A percentile compares a stretch with the other conserved stretches of the same genome.
Conservation (phyloP, 2,113 vertebrate genomes). For the Hassar affinis region DNA sequence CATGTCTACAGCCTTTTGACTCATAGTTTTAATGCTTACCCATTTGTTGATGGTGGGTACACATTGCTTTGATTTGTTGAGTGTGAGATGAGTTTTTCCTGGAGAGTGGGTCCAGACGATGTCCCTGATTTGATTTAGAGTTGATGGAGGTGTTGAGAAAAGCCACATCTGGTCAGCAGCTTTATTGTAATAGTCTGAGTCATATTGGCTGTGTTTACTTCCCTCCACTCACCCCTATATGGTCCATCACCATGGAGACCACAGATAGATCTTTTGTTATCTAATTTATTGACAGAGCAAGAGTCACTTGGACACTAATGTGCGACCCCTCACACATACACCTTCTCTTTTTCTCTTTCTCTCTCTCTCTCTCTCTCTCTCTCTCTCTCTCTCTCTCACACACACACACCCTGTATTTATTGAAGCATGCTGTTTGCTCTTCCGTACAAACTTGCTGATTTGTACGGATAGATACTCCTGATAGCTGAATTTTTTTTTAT, state of each 20-base stretch:
- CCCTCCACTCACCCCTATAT: constrained; percentile 8
- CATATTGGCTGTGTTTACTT: constrained; percentile 30
- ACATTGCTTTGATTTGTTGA: constrained; percentile 22
- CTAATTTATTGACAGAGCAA: constrained; percentile 35
- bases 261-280: constrained; percentile 30
- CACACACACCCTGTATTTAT: background rate
- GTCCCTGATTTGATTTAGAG: constrained; percentile 43
- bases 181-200: constrained; percentile 1
- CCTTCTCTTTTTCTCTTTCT: background rate
- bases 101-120: constrained; percentile 3
- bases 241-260: constrained; percentile 29
- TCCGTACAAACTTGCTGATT: background rate
- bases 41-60: background rate
- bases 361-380: background rate
- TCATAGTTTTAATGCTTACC: background rate
- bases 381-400: background rate
- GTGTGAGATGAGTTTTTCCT: background rate
- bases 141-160: constrained; percentile 18
- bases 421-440: no score
- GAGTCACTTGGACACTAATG: constrained; percentile 12
- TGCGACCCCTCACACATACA: constrained; percentile 1
- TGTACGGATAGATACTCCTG: background rate
- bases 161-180: constrained; percentile 20
- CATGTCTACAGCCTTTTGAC: background rate
- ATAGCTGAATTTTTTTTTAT: background rate